Evolutionary conservation across 2,113 vertebrate genomes (phyloP).

Genomic region (Odontophorus gujanensis): DNA sequence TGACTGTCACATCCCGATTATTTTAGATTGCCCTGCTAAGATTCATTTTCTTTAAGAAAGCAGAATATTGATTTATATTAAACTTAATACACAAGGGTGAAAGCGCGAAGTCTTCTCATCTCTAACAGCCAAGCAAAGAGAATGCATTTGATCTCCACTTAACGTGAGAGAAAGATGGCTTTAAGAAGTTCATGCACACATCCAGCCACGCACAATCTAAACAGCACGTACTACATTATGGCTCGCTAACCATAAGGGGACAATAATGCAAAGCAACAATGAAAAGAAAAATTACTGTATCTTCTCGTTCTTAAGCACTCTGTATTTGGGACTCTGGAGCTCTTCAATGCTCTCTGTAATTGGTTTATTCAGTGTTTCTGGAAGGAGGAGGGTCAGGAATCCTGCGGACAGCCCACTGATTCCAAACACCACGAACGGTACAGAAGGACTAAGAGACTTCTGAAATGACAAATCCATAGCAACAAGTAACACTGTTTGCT

Average conservation of each 20-base stretch:
- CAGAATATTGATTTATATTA: not conserved
- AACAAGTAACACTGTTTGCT: not conserved
- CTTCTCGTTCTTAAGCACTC: conserved; percentile 78
- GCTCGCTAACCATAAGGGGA: not conserved
- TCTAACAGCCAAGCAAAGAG: not conserved
- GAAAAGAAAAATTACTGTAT: conserved; percentile 30
- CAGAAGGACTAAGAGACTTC: conserved; percentile 80
- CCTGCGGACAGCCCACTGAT: conserved; percentile 84
- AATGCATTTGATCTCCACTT: not conserved
- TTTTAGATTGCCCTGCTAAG: not conserved
- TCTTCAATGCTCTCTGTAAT: conserved; percentile 83
- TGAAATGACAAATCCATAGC: conserved; percentile 40
- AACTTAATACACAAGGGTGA: not conserved
- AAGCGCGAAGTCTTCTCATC: not conserved
- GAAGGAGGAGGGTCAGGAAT: conserved; percentile 84
- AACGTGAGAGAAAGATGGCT: not conserved
- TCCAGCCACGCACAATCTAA: not conserved
- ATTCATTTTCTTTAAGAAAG: not conserved
- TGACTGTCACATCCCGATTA: not conserved
- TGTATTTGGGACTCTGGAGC: conserved; percentile 66
- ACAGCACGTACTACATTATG: not conserved
- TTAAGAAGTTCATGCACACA: not conserved
- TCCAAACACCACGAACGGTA: conserved; percentile 87
- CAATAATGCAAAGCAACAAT: not conserved
- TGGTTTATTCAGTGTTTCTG: conserved; percentile 86